Percentiles rank a stretch among this genome's conserved stretches.
Conservation (phyloP, 2,113 vertebrate species). For the Zosterops japonicus region DNA sequence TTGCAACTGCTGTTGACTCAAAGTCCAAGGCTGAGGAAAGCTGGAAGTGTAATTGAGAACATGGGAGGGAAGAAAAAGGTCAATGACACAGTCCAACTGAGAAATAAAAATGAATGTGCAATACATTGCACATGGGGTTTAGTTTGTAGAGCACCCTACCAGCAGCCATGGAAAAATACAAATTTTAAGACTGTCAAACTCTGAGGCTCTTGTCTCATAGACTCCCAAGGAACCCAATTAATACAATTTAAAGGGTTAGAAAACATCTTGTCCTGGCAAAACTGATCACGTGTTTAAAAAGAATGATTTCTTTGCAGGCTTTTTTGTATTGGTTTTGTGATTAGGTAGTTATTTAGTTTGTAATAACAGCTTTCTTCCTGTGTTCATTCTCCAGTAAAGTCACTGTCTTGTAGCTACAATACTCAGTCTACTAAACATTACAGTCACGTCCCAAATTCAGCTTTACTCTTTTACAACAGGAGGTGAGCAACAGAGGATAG, state of each 20-base stretch:
- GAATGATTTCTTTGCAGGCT: not conserved
- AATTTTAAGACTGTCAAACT: not conserved
- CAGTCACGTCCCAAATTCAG: not conserved
- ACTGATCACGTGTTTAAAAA: not conserved
- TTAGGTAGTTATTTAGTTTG: not conserved
- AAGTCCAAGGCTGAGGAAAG: not conserved
- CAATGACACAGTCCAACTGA: not conserved
- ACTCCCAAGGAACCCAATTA: slow-evolving; percentile 25
- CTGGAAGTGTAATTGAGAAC: not conserved
- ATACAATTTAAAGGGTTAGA: slow-evolving; percentile 1
- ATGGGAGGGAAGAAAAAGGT: not conserved
- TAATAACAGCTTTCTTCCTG: not conserved
- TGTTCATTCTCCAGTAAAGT: not conserved
- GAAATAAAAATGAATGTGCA: not conserved
- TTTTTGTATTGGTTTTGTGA: not conserved
- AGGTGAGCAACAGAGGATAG: not conserved
- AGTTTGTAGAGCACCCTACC: not conserved
- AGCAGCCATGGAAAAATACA: not conserved
- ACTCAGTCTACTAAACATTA: not conserved
- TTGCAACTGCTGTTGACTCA: not conserved
- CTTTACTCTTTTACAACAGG: not conserved
- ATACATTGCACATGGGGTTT: not conserved
- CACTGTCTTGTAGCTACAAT: not conserved
- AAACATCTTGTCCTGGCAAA: not conserved
- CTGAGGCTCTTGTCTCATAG: slow-evolving; percentile 14